Evolutionary conservation across 2,888 invertebrate genomes (phyloP), one percentile per base, ranked within the genome.

Genomic region (Caenorhabditis plicata): DNA sequence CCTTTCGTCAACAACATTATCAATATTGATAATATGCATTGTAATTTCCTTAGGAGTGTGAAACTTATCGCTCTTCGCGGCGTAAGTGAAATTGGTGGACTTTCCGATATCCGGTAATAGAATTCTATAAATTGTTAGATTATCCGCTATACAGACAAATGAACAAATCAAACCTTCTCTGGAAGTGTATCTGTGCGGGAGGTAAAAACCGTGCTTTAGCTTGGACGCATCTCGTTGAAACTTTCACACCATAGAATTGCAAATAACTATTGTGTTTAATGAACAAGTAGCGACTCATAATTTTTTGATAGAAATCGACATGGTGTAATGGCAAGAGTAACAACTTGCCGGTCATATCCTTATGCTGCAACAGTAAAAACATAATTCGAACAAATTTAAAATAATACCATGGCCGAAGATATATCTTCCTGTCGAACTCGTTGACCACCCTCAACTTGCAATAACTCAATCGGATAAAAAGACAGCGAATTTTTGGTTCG

Each of bases 401-500:
- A n/a, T n/a, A 25, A 13, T 33, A 46, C 46, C 31, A 62, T 42
- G 0, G n/a, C 32, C 1, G 45, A 29, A 1, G 41, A 36, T 42
- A 62, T 62, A 33, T 52, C 44, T 3, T 41, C n/a, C 4, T 35
- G 19, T 15, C 49, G 51, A 26, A 66, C 48, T 3, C 62, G 48
- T 19, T 62, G 62, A 45, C 66, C 66, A 7, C 45, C 43, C 9
- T 41, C n/a, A 23, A 66, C 45, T 4, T 19, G 13, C 9, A 62
- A 47, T n/a, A 63, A 3, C 26, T 66, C 66, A 27, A 60, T 22
- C 8, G 66, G 66, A 27, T 47, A 60, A 44, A 41, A 56, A 15
- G 25, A 5, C n/a, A 11, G 23, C 2, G 22, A n/a, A 27, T 17
- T 33, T 8, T 31, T 22, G 19, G 11, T 50, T 31, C 23, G 40